Base-by-base conservation (phyloP, 2,888 invertebrate species). In the Lathronympha strigana region DNA sequence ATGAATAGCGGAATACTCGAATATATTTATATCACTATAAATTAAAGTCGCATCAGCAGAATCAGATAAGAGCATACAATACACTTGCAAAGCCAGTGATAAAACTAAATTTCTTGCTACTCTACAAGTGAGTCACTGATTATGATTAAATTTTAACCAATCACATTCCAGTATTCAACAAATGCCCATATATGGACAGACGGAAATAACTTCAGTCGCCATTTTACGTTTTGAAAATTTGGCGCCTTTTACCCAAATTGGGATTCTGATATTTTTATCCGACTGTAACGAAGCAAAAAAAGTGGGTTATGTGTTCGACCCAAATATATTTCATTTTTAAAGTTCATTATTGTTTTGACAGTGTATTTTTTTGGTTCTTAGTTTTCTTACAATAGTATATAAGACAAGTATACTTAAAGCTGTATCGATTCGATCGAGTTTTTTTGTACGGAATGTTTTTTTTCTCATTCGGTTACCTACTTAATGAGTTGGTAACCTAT, bases 111-210 rank as follows among this genome's bases (percentile, higher is more conserved):
- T 73, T 75, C 74, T 77, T 75, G 72, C 79, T 76, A 78, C 77
- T 77, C 72, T 70, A 78, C 79, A 77, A 82, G 80, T 90, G 90
- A 90, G 76, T 90, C 90, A 88, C 77, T 78, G 76, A 79, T 85
- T 85, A 87, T 82, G 85, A 80, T 75, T 76, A 70, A 45, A 53
- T 72, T 79, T 83, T 81, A 81, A 78, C 94, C 94, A 94, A 94
- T 94, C 88, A 90, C 81, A 82, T 80, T 80, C 80, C 83, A 82
- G 90, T 86, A 89, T 92, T 89, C 81, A 85, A 84, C 87, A 92
- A 92, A 94, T 94, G 93, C 91, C 94, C 94, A 90, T 94, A 92
- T 93, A 94, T 86, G 94, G 94, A 84, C 86, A 88, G 92, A 82
- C 88, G 88, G 88, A 90, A 86, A 85, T 78, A 80, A 76, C 71